Conservation (phyloP, 2,797 vertebrate genomes). For the Aeoliscus strigatus region DNA sequence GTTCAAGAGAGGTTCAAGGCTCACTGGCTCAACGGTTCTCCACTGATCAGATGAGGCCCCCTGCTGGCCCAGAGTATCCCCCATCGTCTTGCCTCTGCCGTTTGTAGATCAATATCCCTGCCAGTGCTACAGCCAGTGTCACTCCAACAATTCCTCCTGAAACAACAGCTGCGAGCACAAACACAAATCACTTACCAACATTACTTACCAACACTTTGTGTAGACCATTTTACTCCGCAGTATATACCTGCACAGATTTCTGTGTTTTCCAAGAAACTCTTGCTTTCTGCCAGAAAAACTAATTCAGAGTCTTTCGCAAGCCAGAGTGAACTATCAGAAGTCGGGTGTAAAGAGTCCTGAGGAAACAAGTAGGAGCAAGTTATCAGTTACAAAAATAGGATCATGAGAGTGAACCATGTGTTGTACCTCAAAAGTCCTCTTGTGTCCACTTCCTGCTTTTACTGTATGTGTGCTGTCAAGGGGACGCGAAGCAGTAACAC, state of each 20-base stretch:
- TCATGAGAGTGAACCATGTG: neutral
- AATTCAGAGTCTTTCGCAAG: neutral
- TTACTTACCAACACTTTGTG: no score
- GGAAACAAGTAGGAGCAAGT: slow-evolving; percentile 14
- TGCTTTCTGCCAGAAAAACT: slow-evolving; percentile 17
- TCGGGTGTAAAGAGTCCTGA: slow-evolving; percentile 28
- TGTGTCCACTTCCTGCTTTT: neutral
- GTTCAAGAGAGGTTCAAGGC: no score
- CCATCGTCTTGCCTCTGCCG: slow-evolving; percentile 79
- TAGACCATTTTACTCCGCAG: no score
- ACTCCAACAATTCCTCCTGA: slow-evolving; percentile 79
- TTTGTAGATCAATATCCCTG: slow-evolving; percentile 79
- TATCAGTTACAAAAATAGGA: slow-evolving; percentile 1
- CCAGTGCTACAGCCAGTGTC: slow-evolving; percentile 71
- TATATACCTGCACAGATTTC: slow-evolving; percentile 52
- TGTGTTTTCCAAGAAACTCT: slow-evolving; percentile 27
- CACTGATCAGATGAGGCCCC: slow-evolving; percentile 73
- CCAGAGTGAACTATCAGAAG: neutral
- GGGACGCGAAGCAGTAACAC: neutral
- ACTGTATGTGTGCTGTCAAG: neutral
- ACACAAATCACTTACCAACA: no score
- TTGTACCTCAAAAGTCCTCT: slow-evolving; percentile 8
- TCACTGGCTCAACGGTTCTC: slow-evolving; percentile 47
- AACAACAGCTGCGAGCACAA: slow-evolving; percentile 72
- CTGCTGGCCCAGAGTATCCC: slow-evolving; percentile 74